Base-by-base conservation (phyloP, 2,113 vertebrate species). In the Chinchilla lanigera region DNA sequence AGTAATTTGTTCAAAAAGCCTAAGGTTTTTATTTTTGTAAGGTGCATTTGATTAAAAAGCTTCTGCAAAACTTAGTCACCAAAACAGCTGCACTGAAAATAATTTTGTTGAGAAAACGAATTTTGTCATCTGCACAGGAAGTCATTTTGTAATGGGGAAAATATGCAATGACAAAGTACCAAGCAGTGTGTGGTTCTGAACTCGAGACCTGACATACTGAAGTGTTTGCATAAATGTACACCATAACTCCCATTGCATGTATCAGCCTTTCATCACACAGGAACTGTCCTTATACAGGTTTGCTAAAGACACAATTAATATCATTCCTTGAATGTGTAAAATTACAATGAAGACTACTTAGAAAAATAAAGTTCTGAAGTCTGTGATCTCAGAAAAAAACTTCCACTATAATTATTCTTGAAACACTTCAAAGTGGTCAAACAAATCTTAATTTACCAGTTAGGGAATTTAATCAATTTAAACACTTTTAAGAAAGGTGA, bases 81-180 rank as follows among this genome's bases (percentile, higher is more conserved):
- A 91, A 96, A 97, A 95, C 77, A 98, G 95, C 44, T 52, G 95
- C 35, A 82, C 86, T 93, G 92, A 95, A 58, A 28, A 50, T 52
- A 35, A 22, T 85, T 96, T 38, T 69, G 38, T 94, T 97, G 97
- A 96, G 96, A 94, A 97, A 90, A 97, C 0, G 0, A 41, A 19
- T 97, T 97, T 80, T 97, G 97, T 98, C 98, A 98, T 98, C 97
- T 87, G 60, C 44, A 78, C 92, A 92, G 97, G 97, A 98, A 97
- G 97, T 95, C 95, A 88, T 96, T 67, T 93, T 54, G 78, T 97
- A 96, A 97, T 93, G 80, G 89, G 95, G 84, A 87, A 98, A 97
- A 96, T 67, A 94, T 41, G 26, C 0, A 17, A 0, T 58, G 91
- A 97, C 86, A 81, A 97, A 88, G 94, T 92, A 96, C 86, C 87